Evolutionary conservation across 2,797 vertebrate species (phyloP).

Genomic region (Linurgus olivaceus): DNA sequence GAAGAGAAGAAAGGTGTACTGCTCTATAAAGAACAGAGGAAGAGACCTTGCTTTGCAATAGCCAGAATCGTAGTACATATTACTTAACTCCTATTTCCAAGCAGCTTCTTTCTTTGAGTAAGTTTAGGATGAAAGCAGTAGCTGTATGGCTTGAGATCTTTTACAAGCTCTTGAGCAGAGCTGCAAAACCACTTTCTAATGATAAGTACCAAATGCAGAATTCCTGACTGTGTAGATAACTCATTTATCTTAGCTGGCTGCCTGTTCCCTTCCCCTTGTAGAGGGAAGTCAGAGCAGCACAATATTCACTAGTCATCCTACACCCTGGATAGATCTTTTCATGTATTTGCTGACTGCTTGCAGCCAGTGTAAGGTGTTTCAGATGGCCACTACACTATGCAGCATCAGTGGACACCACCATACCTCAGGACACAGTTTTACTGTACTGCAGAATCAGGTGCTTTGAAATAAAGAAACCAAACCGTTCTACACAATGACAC

Average conservation of each 20-base stretch:
- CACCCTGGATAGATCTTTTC: neutral
- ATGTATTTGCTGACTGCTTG: neutral
- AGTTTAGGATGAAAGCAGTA: neutral
- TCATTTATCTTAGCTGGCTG: neutral
- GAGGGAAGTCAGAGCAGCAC: neutral
- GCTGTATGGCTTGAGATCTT: neutral
- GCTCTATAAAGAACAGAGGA: neutral
- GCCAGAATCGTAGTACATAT: neutral
- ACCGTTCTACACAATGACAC: neutral
- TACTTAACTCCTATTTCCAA: neutral
- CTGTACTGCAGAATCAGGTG: slow-evolving; percentile 38
- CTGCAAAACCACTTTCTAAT: neutral
- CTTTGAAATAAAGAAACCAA: slow-evolving; percentile 50
- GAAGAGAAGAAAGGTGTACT: neutral
- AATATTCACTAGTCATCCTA: neutral
- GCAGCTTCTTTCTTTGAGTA: neutral
- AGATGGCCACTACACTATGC: neutral
- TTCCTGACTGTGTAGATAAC: neutral
- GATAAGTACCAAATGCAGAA: neutral
- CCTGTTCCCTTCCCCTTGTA: neutral
- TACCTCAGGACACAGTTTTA: slow-evolving; percentile 59
- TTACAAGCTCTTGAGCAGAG: neutral
- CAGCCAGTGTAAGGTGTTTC: neutral
- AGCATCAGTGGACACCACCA: slow-evolving; percentile 18
- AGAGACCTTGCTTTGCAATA: neutral